Conservation (phyloP, 2,888 invertebrate species). For the Noctua pronuba region DNA sequence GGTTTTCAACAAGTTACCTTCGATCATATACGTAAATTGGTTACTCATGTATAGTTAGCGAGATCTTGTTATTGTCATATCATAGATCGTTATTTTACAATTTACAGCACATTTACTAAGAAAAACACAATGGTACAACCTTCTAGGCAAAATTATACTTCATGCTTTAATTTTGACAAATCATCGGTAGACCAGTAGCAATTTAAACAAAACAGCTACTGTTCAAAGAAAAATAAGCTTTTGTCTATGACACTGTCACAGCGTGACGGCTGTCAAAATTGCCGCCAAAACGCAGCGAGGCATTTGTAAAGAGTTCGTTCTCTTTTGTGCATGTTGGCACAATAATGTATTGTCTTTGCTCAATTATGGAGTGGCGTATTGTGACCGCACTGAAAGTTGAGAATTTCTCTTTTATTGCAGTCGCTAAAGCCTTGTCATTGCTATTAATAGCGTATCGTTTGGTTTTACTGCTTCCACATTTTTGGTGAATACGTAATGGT, state of each 20-base stretch:
- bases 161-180: slow-evolving; percentile 84
- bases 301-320: slow-evolving; percentile 73
- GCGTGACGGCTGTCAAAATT: slow-evolving; percentile 83
- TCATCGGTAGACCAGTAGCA: slow-evolving; percentile 82
- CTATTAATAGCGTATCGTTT: slow-evolving; percentile 71
- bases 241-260: slow-evolving; percentile 78
- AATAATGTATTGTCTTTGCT: slow-evolving; percentile 86
- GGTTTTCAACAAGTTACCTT: slow-evolving; percentile 6
- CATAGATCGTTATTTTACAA: slow-evolving; percentile 33
- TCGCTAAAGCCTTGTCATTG: slow-evolving; percentile 58
- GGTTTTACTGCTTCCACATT: slow-evolving; percentile 86
- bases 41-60: slow-evolving; percentile 28
- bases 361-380: slow-evolving; percentile 86
- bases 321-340: slow-evolving; percentile 78
- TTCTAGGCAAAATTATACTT: slow-evolving; percentile 58
- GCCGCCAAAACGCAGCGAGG: slow-evolving; percentile 82
- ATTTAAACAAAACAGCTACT: slow-evolving; percentile 74
- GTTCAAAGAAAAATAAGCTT: slow-evolving; percentile 67
- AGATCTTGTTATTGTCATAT: slow-evolving; percentile 9
- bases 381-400: slow-evolving; percentile 76
- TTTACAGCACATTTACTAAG: slow-evolving; percentile 33
- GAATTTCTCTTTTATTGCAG: slow-evolving; percentile 85
- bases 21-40: slow-evolving; percentile 15
- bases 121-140: slow-evolving; percentile 27
- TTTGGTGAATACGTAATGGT: slow-evolving; percentile 77